Percentiles rank a stretch among this genome's conserved stretches.
phyloP scores from a whole-genome alignment of 2,888 invertebrate genomes.

The Chromoteleia sp. region DNA sequence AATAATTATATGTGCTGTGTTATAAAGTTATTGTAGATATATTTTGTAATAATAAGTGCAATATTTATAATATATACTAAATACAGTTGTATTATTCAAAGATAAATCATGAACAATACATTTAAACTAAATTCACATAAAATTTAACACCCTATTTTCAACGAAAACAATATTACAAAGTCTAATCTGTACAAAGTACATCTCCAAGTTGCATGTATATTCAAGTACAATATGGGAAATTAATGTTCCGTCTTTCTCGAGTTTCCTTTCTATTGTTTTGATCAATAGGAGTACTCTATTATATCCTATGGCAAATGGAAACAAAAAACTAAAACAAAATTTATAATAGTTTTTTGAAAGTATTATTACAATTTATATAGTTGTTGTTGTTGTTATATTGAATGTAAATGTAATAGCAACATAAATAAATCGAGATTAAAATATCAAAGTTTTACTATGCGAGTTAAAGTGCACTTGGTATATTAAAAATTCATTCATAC shows the following conservation, averaged over 20 bases:
- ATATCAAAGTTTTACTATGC: too few relatives aligned
- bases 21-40: too few relatives aligned
- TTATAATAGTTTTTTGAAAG: neutral
- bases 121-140: conserved; percentile 22
- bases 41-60: too few relatives aligned
- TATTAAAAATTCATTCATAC: too few relatives aligned
- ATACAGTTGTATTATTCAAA: neutral
- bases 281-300: conserved; percentile 43
- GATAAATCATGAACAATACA: conserved; percentile 3
- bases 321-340: neutral
- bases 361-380: neutral
- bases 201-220: conserved; percentile 36
- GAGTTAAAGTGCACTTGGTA: too few relatives aligned
- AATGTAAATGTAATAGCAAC: neutral
- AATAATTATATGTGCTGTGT: too few relatives aligned
- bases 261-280: conserved; percentile 44
- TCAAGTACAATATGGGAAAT: conserved; percentile 49
- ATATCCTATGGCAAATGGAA: conserved; percentile 5
- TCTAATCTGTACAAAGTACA: conserved; percentile 38
- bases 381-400: neutral
- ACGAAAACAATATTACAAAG: conserved; percentile 41
- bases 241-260: conserved; percentile 31
- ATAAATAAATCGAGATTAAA: neutral
- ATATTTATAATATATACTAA: too few relatives aligned
- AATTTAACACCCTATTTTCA: conserved; percentile 10